A percentile compares a stretch with the other conserved stretches of the same genome.
These are phyloP conservation scores for Astyanax mexicanus DNA, from an alignment of 2,797 vertebrate species.

Conservation along the genomic window DNA sequence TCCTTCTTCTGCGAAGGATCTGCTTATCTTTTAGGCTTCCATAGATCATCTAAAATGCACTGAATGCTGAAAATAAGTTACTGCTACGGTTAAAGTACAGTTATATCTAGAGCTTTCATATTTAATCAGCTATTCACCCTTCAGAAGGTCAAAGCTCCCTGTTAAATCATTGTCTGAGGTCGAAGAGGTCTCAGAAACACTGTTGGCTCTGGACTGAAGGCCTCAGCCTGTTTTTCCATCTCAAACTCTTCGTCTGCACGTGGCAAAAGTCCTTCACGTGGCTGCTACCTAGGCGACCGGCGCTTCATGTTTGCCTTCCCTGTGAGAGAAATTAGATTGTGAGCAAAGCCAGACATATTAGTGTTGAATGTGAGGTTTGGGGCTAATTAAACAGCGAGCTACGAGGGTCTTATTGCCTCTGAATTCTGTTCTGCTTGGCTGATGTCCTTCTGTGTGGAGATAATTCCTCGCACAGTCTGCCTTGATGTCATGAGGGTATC, in stretches of 20 bases:
- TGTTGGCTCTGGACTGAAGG: not conserved
- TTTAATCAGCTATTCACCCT: not conserved
- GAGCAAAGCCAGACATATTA: not conserved
- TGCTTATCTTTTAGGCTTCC: too few relatives aligned
- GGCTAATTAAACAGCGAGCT: not conserved
- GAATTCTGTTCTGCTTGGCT: not conserved
- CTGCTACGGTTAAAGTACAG: too few relatives aligned
- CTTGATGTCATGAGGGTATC: not conserved
- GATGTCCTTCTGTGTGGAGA: not conserved
- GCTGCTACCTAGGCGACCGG: constrained; percentile 13
- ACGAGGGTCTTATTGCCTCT: not conserved
- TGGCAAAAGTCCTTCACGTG: not conserved
- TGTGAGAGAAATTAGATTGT: not conserved
- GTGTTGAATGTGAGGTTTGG: constrained; percentile 2
- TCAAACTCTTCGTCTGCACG: not conserved
- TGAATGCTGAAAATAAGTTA: not conserved
- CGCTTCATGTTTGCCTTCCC: not conserved
- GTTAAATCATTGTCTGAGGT: not conserved
- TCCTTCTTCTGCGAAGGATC: not conserved
- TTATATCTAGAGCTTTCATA: not conserved
- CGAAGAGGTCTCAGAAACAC: not conserved
- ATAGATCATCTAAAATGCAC: not conserved
- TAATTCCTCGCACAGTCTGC: not conserved
- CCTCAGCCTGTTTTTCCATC: constrained; percentile 9
- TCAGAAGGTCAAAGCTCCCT: not conserved